phyloP scores from a whole-genome alignment of 2,888 invertebrate species.

The Drosophila formosana region DNA sequence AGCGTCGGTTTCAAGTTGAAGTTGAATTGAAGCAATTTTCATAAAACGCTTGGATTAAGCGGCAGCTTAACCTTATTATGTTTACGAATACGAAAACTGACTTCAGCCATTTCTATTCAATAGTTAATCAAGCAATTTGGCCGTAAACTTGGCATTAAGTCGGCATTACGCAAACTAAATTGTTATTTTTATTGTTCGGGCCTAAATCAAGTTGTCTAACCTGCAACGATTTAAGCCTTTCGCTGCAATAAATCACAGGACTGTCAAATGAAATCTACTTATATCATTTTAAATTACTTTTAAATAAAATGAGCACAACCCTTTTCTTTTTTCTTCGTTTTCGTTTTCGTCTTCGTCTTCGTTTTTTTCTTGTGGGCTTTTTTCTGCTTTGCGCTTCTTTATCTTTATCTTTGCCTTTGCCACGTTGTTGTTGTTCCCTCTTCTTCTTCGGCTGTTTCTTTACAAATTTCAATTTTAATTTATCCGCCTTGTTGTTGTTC shows the following conservation, averaged over 20 bases:
- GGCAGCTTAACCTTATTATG: neutral
- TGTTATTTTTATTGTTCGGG: conserved; percentile 3
- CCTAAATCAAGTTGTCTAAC: conserved; percentile 12
- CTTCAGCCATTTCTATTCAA: too few species aligned
- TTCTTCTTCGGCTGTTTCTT: conserved; percentile 13
- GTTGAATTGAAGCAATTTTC: conserved; percentile 11
- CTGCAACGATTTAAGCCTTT: conserved; percentile 21
- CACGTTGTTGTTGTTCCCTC: neutral
- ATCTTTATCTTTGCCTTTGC: neutral
- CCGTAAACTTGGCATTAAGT: neutral
- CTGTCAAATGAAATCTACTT: conserved; percentile 50
- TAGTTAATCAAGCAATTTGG: neutral
- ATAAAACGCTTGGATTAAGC: conserved; percentile 7
- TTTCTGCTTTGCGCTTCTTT: neutral
- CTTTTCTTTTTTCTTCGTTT: conserved; percentile 25
- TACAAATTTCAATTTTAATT: conserved; percentile 57
- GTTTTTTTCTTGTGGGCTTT: too few species aligned
- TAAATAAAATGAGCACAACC: conserved; percentile 40
- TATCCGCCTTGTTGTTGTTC: conserved; percentile 32
- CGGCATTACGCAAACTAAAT: conserved; percentile 1
- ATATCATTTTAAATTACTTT: conserved; percentile 54
- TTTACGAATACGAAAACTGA: too few species aligned
- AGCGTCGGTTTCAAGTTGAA: conserved; percentile 3
- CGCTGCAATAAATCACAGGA: conserved; percentile 42
- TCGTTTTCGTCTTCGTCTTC: neutral